phyloP scores from a whole-genome alignment of 37 sponge, comb jelly and placozoan genomes.

The Cliona cf. orientalis region DNA sequence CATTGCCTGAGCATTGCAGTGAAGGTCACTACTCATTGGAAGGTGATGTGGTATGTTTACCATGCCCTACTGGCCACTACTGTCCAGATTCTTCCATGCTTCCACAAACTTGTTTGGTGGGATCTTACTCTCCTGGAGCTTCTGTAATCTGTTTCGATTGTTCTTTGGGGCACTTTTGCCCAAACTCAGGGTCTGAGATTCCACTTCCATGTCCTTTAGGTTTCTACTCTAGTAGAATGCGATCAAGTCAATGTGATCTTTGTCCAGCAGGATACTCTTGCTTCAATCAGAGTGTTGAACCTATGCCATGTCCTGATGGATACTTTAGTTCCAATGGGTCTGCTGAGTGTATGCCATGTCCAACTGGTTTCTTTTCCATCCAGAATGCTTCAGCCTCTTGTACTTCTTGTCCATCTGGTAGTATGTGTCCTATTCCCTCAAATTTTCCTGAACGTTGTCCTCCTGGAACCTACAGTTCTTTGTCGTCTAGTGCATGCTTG shows the following conservation, averaged over 20 bases:
- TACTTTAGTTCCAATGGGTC: background rate
- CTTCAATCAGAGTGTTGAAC: background rate
- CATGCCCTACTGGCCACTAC: background rate
- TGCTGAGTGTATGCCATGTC: conserved; percentile 5
- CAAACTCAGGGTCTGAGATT: background rate
- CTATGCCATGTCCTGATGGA: conserved; percentile 1
- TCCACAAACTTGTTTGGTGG: background rate
- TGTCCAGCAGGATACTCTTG: conserved; percentile 5
- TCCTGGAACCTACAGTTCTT: background rate
- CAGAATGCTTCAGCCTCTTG: background rate
- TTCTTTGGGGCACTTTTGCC: background rate
- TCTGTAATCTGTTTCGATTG: background rate
- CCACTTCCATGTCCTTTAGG: background rate
- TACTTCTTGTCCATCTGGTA: background rate
- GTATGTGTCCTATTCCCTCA: background rate
- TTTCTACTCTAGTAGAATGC: background rate
- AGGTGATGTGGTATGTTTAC: background rate
- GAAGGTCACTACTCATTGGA: conserved; percentile 1
- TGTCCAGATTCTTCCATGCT: background rate
- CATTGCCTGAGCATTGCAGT: background rate
- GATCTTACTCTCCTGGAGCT: background rate
- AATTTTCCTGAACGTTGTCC: background rate
- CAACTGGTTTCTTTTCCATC: conserved; percentile 4
- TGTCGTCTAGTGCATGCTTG: background rate
- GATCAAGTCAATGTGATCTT: background rate